These are phyloP conservation scores for Nomada flava DNA, from an alignment of 2,888 invertebrate genomes.

Conservation along the genomic window DNA sequence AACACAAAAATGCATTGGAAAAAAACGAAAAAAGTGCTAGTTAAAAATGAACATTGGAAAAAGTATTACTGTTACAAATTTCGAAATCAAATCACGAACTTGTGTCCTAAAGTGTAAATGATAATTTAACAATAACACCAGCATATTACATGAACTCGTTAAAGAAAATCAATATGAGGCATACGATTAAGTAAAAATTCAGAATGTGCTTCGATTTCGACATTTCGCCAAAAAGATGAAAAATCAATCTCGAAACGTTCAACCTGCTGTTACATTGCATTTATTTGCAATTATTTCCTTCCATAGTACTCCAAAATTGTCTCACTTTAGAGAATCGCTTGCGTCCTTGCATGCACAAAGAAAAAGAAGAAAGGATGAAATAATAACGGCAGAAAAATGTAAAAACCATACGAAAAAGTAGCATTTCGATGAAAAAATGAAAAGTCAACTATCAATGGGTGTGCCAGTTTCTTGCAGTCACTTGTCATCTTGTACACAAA, in stretches of 20 bases:
- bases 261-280: conserved; percentile 58
- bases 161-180: not conserved
- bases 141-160: too few species aligned
- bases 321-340: conserved; percentile 83
- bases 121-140: not conserved
- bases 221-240: conserved; percentile 28
- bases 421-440: conserved; percentile 24
- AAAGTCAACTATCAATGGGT: conserved; percentile 31
- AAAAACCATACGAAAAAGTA: conserved; percentile 20
- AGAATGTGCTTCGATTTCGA: not conserved
- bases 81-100: conserved; percentile 17
- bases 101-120: not conserved
- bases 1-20: conserved; percentile 26
- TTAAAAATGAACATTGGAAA: not conserved
- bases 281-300: conserved; percentile 80
- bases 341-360: conserved; percentile 82
- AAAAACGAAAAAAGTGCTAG: not conserved
- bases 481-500: conserved; percentile 74
- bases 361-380: conserved; percentile 49
- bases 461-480: conserved; percentile 30
- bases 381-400: conserved; percentile 63
- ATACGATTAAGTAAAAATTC: not conserved
- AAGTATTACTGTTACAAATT: not conserved
- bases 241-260: conserved; percentile 37
- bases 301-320: conserved; percentile 84